phyloP scores from a whole-genome alignment of 2,888 invertebrate species.

The Nemotelus pantherinus region DNA sequence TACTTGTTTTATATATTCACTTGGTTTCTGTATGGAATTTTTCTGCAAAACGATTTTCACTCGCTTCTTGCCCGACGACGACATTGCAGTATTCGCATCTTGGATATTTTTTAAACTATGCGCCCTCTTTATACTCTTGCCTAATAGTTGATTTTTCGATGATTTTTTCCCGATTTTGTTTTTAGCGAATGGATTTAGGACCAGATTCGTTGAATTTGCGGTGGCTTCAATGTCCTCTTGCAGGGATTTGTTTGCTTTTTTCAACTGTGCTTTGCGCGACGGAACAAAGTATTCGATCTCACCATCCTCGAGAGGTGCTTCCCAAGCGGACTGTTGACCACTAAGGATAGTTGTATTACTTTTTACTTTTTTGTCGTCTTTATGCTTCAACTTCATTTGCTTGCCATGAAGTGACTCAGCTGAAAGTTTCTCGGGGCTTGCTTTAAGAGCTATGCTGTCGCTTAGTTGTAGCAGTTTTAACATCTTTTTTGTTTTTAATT shows the following conservation, averaged over 20 bases:
- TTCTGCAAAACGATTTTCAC: constrained; percentile 78
- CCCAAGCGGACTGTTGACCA: constrained; percentile 61
- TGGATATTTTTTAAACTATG: constrained; percentile 46
- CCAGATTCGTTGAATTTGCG: constrained; percentile 52
- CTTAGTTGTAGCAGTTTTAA: not conserved
- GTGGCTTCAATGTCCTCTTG: constrained; percentile 49
- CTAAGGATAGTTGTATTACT: not conserved
- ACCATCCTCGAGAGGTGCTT: constrained; percentile 63
- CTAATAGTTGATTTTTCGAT: constrained; percentile 46
- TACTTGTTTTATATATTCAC: constrained; percentile 78
- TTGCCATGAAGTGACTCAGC: too few relatives aligned
- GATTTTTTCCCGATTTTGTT: constrained; percentile 44
- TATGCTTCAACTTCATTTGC: not conserved
- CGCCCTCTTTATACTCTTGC: constrained; percentile 49
- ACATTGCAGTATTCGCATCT: constrained; percentile 22
- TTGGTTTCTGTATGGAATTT: constrained; percentile 76
- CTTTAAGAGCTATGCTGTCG: too few relatives aligned
- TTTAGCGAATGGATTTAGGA: constrained; percentile 55
- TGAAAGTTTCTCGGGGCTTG: too few relatives aligned
- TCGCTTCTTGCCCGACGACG: constrained; percentile 65
- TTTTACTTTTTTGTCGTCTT: not conserved
- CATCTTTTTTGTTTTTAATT: constrained; percentile 1
- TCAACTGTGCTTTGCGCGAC: constrained; percentile 58
- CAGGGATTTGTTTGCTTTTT: constrained; percentile 58
- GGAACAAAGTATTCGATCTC: constrained; percentile 63